These are phyloP conservation scores for Phalangium opilio DNA, from an alignment of 2,888 invertebrate genomes.

Conservation along the genomic window DNA sequence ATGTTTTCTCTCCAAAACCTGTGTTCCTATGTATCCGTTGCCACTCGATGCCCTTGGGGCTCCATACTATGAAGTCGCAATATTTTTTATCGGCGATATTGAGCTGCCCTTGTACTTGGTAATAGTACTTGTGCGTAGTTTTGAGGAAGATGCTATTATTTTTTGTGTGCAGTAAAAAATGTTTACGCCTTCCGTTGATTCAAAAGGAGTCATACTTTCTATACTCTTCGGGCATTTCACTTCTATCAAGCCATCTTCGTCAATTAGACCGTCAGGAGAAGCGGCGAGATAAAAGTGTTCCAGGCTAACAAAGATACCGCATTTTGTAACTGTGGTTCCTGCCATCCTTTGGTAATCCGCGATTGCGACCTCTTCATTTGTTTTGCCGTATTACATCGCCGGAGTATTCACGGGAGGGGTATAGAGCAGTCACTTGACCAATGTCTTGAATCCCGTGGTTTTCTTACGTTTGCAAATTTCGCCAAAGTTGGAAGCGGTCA, in stretches of 20 bases:
- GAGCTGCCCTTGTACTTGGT: background rate
- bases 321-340: background rate
- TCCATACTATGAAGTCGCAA: background rate
- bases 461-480: background rate
- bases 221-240: background rate
- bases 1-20: background rate
- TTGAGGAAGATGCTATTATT: background rate
- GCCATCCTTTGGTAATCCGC: background rate
- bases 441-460: background rate
- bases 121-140: background rate
- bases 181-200: background rate
- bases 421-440: background rate
- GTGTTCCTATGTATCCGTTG: background rate
- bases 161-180: conserved; percentile 11
- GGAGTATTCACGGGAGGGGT: background rate
- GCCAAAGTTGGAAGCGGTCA: background rate
- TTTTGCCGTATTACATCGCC: background rate
- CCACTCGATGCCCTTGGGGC: background rate
- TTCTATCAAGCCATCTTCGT: background rate
- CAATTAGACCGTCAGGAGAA: background rate
- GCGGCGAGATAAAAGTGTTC: background rate
- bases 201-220: background rate
- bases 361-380: background rate
- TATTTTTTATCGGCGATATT: background rate
- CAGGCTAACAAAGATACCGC: background rate